phyloP scores from a whole-genome alignment of 2,113 vertebrate species.

The Gopherus flavomarginatus region DNA sequence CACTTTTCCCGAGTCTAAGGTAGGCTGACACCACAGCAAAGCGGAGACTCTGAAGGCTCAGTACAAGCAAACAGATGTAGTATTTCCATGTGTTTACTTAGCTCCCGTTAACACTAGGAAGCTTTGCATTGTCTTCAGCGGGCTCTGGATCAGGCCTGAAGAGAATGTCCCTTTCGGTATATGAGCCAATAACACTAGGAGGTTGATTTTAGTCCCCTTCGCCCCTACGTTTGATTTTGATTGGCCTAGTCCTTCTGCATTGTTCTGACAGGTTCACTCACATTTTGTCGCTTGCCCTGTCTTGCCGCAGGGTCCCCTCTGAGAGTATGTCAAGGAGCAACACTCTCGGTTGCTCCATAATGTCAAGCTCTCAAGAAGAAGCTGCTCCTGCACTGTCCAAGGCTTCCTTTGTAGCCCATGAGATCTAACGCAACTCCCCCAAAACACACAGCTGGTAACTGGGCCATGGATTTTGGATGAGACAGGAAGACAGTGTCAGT shows the following conservation, averaged over 20 bases:
- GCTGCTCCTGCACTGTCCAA: not conserved
- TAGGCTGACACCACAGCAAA: slow-evolving; percentile 54
- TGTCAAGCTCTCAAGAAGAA: not conserved
- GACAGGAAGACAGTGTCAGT: not conserved
- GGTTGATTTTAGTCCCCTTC: not conserved
- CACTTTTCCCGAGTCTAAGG: slow-evolving; percentile 93
- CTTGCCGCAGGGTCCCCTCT: not conserved
- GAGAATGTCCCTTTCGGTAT: not conserved
- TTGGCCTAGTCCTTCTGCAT: not conserved
- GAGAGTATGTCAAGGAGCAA: not conserved
- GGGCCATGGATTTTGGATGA: not conserved
- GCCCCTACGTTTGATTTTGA: not conserved
- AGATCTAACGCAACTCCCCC: not conserved
- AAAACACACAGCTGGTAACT: not conserved
- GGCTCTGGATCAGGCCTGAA: not conserved
- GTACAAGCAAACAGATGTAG: too few species aligned
- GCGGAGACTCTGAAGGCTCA: not conserved
- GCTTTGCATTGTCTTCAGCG: not conserved
- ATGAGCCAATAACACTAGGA: not conserved
- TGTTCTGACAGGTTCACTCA: not conserved
- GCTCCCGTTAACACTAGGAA: not conserved
- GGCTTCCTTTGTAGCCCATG: not conserved
- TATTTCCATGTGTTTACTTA: not conserved
- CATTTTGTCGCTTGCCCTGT: not conserved
- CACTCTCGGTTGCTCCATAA: not conserved